Percentiles rank a stretch among this genome's conserved stretches.
Conservation (phyloP, 2,113 vertebrate genomes). For the Alligator sinensis region DNA sequence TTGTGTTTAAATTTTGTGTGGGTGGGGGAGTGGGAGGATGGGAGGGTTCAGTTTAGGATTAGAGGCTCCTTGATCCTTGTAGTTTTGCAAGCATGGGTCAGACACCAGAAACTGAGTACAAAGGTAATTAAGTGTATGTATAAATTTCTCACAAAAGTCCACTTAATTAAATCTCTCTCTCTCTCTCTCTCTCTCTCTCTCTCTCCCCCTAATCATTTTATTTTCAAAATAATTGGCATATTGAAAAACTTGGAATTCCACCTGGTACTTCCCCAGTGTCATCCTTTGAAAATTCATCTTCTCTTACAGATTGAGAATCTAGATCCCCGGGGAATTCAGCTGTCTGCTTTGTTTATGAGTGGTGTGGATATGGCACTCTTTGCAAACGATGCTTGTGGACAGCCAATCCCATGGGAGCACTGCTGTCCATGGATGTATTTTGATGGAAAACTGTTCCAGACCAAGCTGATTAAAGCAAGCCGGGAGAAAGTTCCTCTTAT, state of each 20-base stretch:
- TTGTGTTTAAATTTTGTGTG: not conserved
- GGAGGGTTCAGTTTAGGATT: not conserved
- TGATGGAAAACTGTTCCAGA: constrained; percentile 95
- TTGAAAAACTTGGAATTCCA: not conserved
- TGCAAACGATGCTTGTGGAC: constrained; percentile 93
- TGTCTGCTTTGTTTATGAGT: constrained; percentile 95
- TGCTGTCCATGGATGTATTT: constrained; percentile 99
- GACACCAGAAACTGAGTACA: not conserved
- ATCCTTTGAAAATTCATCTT: not conserved
- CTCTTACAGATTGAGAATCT: constrained; percentile 91
- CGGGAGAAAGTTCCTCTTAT: constrained; percentile 95
- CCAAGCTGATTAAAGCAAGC: constrained; percentile 91
- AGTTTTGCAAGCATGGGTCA: not conserved
- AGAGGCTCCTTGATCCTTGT: not conserved
- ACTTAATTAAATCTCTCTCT: not conserved
- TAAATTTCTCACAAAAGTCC: not conserved
- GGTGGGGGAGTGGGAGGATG: not conserved
- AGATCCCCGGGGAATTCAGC: constrained; percentile 92
- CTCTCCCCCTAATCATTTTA: not conserved
- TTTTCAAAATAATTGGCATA: not conserved
- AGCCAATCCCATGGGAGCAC: constrained; percentile 96
- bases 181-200: too few species aligned
- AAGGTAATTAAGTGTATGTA: not conserved
- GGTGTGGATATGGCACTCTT: constrained; percentile 96
- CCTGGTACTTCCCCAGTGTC: not conserved